A percentile compares a stretch with the other conserved stretches of the same genome.
Conservation (phyloP, 2,797 vertebrate species). For the Vespertilio murinus region DNA sequence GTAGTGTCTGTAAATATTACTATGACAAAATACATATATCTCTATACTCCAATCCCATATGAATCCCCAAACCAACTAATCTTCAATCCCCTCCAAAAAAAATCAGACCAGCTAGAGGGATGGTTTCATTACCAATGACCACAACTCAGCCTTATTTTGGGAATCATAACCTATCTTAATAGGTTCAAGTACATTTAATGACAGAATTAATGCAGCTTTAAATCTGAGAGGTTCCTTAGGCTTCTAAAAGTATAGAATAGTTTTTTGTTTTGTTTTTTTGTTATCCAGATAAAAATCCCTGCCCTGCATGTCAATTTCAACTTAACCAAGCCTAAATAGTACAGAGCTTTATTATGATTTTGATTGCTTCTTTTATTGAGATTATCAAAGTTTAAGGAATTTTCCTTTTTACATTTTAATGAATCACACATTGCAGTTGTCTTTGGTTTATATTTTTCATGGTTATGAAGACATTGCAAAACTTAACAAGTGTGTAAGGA, state of each 20-base stretch:
- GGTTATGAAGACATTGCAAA: not conserved
- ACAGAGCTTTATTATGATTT: not conserved
- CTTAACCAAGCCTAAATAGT: not conserved
- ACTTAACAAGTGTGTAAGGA: not conserved
- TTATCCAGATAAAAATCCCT: not conserved
- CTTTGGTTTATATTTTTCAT: not conserved
- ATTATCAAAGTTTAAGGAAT: not conserved
- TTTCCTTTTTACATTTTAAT: not conserved
- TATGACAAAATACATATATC: not conserved
- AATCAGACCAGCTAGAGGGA: not conserved
- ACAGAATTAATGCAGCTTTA: slow-evolving; percentile 4
- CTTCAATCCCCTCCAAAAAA: not conserved
- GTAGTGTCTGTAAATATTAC: not conserved
- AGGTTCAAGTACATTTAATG: not conserved
- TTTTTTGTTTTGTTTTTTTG: not conserved
- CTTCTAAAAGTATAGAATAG: not conserved
- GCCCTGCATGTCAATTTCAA: not conserved
- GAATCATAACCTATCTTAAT: not conserved
- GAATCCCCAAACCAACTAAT: not conserved
- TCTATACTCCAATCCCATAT: not conserved
- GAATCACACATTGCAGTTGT: not conserved
- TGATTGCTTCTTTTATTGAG: slow-evolving; percentile 4
- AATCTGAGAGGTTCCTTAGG: not conserved
- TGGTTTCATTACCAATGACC: not conserved
- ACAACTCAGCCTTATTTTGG: not conserved